A percentile compares a stretch with the other conserved stretches of the same genome.
phyloP scores from a whole-genome alignment of 2,888 invertebrate genomes.

The Tyria jacobaeae region DNA sequence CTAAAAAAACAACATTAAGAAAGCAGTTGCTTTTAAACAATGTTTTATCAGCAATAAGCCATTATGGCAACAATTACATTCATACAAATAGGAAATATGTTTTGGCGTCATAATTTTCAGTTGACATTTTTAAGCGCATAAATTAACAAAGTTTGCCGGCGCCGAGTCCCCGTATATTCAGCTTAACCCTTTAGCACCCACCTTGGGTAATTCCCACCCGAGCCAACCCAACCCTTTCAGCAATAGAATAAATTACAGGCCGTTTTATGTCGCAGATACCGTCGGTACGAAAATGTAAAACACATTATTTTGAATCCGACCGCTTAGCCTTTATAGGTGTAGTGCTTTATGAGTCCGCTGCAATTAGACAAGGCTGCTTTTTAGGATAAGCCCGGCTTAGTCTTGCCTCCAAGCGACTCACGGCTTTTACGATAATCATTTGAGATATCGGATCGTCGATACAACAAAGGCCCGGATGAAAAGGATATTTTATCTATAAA shows the following conservation, averaged over 20 bases:
- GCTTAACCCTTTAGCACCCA: constrained; percentile 87
- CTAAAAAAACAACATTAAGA: no score
- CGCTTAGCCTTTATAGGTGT: constrained; percentile 85
- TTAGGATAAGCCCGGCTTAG: constrained; percentile 73
- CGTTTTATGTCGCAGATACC: constrained; percentile 86
- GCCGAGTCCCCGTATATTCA: constrained; percentile 83
- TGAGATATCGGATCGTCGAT: constrained; percentile 64
- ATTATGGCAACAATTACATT: constrained; percentile 57
- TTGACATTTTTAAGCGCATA: constrained; percentile 87
- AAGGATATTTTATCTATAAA: constrained; percentile 37
- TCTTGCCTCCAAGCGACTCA: constrained; percentile 60
- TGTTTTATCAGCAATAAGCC: constrained; percentile 36
- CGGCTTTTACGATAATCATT: constrained; percentile 73
- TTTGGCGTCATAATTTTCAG: constrained; percentile 85
- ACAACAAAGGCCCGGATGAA: constrained; percentile 26
- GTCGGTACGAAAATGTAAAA: constrained; percentile 84
- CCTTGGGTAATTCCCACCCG: constrained; percentile 87
- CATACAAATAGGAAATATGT: constrained; percentile 83
- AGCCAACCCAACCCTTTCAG: constrained; percentile 84
- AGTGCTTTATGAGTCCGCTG: constrained; percentile 80
- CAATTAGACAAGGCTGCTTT: constrained; percentile 82
- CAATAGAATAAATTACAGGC: constrained; percentile 87
- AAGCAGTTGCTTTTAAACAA: no score
- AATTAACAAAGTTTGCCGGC: constrained; percentile 86
- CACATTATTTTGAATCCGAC: constrained; percentile 86